phyloP scores from a whole-genome alignment of 2,888 invertebrate species.

The Sipha maydis region DNA sequence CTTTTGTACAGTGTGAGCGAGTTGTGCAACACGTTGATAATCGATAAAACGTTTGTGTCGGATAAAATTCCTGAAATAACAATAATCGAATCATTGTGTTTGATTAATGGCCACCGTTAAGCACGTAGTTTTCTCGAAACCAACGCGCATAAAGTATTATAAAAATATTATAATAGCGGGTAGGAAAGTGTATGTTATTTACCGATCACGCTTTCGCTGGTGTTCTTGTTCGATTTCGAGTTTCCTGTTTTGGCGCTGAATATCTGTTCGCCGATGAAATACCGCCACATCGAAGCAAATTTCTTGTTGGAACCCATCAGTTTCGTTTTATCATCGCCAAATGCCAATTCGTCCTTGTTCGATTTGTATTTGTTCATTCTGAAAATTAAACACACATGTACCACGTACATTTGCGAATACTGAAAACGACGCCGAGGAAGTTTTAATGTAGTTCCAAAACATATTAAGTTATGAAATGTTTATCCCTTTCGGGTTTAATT shows the following conservation, averaged over 20 bases:
- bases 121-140: neutral
- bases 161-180: neutral
- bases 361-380: slow-evolving; percentile 46
- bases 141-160: neutral
- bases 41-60: slow-evolving; percentile 69
- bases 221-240: slow-evolving; percentile 12
- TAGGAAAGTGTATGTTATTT: neutral
- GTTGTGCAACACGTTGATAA: slow-evolving; percentile 72
- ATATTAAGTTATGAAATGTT: too few relatives aligned
- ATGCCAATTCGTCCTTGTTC: slow-evolving; percentile 6
- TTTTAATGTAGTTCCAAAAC: too few relatives aligned
- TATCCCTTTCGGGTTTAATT: too few relatives aligned
- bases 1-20: slow-evolving; percentile 74
- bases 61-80: slow-evolving; percentile 66
- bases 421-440: too few relatives aligned
- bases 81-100: neutral
- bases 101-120: neutral
- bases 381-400: neutral
- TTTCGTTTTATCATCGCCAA: slow-evolving; percentile 1
- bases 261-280: slow-evolving; percentile 42
- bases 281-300: slow-evolving; percentile 44
- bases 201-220: slow-evolving; percentile 38
- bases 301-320: slow-evolving; percentile 19
- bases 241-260: slow-evolving; percentile 28
- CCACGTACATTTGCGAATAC: neutral